These are phyloP conservation scores for Cyphomyrus plagiostoma DNA, from an alignment of 2,113 vertebrate genomes.

Conservation along the genomic window DNA sequence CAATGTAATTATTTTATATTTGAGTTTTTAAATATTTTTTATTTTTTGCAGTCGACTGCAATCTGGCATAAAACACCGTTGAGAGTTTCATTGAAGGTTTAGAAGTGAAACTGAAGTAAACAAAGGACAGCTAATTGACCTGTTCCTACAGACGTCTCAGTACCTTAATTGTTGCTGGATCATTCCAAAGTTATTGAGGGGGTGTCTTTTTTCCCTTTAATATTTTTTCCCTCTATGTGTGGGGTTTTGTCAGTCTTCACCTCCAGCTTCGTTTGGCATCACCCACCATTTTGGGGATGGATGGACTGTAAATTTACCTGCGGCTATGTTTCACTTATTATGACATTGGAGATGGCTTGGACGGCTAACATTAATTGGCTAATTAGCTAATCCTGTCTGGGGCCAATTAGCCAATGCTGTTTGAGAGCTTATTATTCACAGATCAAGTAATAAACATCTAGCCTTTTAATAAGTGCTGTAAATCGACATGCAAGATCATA, in stretches of 20 bases:
- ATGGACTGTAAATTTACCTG: background rate
- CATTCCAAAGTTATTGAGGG: background rate
- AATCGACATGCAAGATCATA: background rate
- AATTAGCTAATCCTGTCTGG: background rate
- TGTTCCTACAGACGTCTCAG: background rate
- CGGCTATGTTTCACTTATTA: background rate
- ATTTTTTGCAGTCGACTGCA: background rate
- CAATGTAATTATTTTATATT: background rate
- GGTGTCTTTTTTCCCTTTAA: background rate
- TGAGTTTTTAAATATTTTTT: background rate
- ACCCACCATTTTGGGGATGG: background rate
- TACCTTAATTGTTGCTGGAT: background rate
- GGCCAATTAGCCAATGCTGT: background rate
- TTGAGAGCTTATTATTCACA: background rate
- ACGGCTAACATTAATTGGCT: background rate
- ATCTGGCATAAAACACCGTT: background rate
- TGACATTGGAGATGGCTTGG: background rate
- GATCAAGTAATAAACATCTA: background rate
- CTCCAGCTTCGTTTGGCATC: background rate
- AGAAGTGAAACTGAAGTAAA: background rate
- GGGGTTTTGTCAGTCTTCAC: background rate
- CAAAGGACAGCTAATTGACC: background rate
- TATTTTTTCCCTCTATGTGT: background rate
- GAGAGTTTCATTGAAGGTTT: background rate
- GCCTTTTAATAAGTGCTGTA: background rate